Conservation (phyloP, 2,888 invertebrate genomes). For the Meandrusa payeni region DNA sequence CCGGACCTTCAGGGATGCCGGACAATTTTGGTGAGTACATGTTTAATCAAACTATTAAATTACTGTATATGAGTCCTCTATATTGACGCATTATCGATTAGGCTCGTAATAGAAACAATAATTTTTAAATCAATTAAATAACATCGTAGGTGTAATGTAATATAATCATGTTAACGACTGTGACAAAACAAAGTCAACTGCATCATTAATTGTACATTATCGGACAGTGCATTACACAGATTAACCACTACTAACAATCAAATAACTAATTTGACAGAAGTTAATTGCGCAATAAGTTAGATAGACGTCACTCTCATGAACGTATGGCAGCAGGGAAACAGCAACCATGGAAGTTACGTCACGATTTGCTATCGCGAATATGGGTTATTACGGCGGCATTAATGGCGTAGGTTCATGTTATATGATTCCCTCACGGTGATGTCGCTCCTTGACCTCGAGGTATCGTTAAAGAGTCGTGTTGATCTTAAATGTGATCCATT, state of each 20-base stretch:
- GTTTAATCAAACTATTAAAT: slow-evolving; percentile 39
- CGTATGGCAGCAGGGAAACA: slow-evolving; percentile 23
- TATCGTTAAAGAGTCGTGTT: no score
- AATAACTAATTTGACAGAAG: slow-evolving; percentile 51
- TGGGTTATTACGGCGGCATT: no score
- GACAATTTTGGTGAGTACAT: slow-evolving; percentile 89
- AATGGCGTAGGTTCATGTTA: no score
- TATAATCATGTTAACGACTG: slow-evolving; percentile 45
- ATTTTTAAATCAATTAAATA: slow-evolving; percentile 36
- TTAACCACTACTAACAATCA: slow-evolving; percentile 69
- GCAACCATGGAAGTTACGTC: slow-evolving; percentile 43
- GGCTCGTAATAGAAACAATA: slow-evolving; percentile 34
- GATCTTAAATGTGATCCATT: no score
- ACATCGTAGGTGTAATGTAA: slow-evolving; percentile 40
- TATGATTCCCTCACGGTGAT: no score
- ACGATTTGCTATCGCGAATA: slow-evolving; percentile 7
- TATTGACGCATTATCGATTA: slow-evolving; percentile 32
- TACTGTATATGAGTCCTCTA: slow-evolving; percentile 53
- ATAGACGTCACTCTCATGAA: slow-evolving; percentile 31
- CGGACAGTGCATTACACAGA: slow-evolving; percentile 61
- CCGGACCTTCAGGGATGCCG: slow-evolving; percentile 93
- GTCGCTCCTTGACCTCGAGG: no score
- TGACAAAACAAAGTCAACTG: slow-evolving; percentile 43
- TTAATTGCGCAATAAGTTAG: slow-evolving; percentile 46
- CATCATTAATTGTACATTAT: slow-evolving; percentile 67